A percentile compares a stretch with the other conserved stretches of the same genome.
Evolutionary conservation across 2,888 invertebrate species (phyloP).

Genomic region (Pilophorus perplexus): DNA sequence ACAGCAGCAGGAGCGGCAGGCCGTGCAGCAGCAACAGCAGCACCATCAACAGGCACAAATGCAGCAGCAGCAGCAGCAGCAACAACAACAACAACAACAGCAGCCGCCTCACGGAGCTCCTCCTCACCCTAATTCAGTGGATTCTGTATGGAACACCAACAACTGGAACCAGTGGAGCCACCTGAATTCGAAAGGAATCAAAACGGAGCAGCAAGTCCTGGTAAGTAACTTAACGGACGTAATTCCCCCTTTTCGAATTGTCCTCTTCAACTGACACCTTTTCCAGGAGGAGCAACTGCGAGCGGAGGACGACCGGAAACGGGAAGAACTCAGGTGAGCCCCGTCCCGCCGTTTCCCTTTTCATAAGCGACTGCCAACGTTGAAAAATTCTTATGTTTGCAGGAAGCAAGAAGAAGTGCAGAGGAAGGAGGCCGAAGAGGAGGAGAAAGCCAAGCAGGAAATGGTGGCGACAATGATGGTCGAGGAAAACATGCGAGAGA

Average conservation of each 20-base stretch:
- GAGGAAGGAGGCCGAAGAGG: constrained; percentile 56
- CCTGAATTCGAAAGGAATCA: constrained; percentile 52
- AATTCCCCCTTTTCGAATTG: neutral
- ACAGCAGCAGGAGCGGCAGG: constrained; percentile 19
- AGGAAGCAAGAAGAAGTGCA: constrained; percentile 55
- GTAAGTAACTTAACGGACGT: constrained; percentile 16
- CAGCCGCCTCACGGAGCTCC: too few relatives aligned
- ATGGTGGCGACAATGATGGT: constrained; percentile 48
- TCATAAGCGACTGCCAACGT: too few relatives aligned
- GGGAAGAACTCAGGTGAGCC: constrained; percentile 34
- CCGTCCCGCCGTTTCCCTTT: too few relatives aligned
- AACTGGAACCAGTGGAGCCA: constrained; percentile 47
- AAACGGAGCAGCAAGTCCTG: constrained; percentile 56
- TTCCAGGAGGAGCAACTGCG: constrained; percentile 46
- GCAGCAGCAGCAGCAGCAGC: constrained; percentile 25
- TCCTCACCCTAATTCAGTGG: too few relatives aligned
- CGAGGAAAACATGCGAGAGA: constrained; percentile 33
- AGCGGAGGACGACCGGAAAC: constrained; percentile 46
- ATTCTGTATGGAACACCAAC: constrained; percentile 49
- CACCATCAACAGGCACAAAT: too few relatives aligned
- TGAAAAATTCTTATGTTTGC: too few relatives aligned
- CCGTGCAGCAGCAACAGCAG: constrained; percentile 38
- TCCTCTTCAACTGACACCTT: neutral
- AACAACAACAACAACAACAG: constrained; percentile 22
- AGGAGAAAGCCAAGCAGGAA: constrained; percentile 57